Percentiles rank a stretch among this genome's conserved stretches.
Conservation (phyloP, 2,797 vertebrate species). For the Agapornis canus region DNA sequence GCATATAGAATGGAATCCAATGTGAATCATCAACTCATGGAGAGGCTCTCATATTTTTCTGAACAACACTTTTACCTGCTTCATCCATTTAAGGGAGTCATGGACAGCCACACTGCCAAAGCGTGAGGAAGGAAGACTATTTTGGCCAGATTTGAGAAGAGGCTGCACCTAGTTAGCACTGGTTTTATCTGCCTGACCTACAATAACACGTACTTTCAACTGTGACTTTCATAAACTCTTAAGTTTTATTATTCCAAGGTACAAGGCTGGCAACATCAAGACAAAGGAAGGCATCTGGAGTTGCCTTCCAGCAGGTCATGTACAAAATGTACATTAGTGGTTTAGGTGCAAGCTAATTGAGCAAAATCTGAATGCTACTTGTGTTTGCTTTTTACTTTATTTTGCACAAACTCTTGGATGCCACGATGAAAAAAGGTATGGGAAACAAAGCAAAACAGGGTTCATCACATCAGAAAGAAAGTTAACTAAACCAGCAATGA, state of each 20-base stretch:
- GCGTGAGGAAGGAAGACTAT: not conserved
- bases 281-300: not conserved
- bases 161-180: not conserved
- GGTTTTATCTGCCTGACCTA: not conserved
- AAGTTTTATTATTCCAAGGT: not conserved
- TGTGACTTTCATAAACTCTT: not conserved
- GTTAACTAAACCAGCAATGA: not conserved
- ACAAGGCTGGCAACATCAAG: not conserved
- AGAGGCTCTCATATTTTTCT: not conserved
- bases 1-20: not conserved
- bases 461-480: not conserved
- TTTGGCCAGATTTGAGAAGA: not conserved
- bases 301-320: not conserved
- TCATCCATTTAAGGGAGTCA: not conserved
- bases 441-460: not conserved
- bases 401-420: not conserved
- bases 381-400: not conserved
- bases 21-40: not conserved
- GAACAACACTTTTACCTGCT: not conserved
- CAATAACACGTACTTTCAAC: not conserved
- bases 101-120: not conserved
- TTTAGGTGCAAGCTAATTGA: not conserved
- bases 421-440: rapidly evolving
- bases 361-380: not conserved
- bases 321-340: not conserved